Base-by-base conservation (phyloP, 2,113 vertebrate species). In the Elgaria multicarinata region DNA sequence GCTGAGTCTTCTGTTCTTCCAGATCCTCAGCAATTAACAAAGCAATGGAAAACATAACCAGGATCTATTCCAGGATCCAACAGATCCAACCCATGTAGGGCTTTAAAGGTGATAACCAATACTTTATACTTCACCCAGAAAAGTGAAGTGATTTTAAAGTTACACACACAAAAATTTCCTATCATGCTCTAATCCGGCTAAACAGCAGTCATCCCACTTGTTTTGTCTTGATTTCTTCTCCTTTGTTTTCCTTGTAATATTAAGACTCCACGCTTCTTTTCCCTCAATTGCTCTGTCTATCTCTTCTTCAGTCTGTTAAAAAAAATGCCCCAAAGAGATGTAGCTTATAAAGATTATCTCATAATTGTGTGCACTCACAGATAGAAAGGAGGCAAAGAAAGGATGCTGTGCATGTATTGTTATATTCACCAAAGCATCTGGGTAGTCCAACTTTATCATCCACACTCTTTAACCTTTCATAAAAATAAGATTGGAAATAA, bases 341-440 rank as follows among this genome's bases (percentile, higher is more conserved):
- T 78, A 93, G 62, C 88, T 94, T 88, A 85, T 62, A 89, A 90
- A 90, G 50, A 94, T 93, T 87, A 92, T 91, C 87, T 90, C 62
- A 76, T 89, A 95, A 91, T 86, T 92, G 69, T 92, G 53, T 76
- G 18, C 72, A 26, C 33, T 92, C 69, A 87, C 71, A 75, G 1
- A 0, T 6, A 85, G 36, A n/a, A 87, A 85, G 87, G 69, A 80
- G 87, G 33, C 89, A 91, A 90, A 13, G 2, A 1, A 8, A 66
- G 64, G 31, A 91, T 83, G 58, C 55, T 90, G 24, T 42, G 4
- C 83, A 75, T 91, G 83, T 24, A 46, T 18, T 66, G 0, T 44
- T 80, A 42, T 6, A 71, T 55, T 91, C 83, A 76, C 14, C 39
- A 85, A 90, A 93, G 88, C 42, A 87, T 55, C 36, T 82, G 8